Evolutionary conservation across 2,888 invertebrate species (phyloP), one percentile per base, ranked within the genome.

Genomic region (Tetragnatha montana): DNA sequence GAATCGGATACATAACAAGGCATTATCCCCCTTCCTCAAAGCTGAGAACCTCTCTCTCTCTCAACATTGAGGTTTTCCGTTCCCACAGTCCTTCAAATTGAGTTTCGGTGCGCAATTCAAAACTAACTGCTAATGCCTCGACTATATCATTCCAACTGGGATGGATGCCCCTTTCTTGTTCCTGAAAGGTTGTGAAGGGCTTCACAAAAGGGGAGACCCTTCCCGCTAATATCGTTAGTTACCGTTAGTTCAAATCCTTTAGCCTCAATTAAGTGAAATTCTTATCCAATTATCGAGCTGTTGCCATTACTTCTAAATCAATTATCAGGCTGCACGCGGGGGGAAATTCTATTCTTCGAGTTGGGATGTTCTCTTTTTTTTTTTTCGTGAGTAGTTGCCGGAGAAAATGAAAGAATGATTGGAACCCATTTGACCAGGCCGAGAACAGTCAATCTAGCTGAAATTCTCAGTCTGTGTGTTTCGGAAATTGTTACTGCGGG

Each of bases 221-320:
- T 50, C 71, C 22, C 49, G 70, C 83, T 88, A 88, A 83, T 79
- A 80, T 69, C 79, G 78, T 83, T 83, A 83, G 60, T 78, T 83
- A 50, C 78, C 82, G 47, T 83, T 83, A 68, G 88, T 88, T 88
- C 83, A 83, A 88, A 83, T 74, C 88, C 82, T 88, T 88, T 88
- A 83, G 79, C 68, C 78, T 83, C 79, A 79, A 88, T 88, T 88
- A 88, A 88, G 79, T 88, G 88, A 83, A 83, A 83, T 88, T 83
- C 83, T 88, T 83, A 88, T 88, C 82, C 83, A 79, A 88, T 88
- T 88, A 88, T 83, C 83, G 80, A 83, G 88, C 78, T 83, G 88
- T 80, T 88, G 88, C 88, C 83, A 88, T 80, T 83, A 79, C 74
- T 83, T 83, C 51, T 79, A 74, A 88, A 83, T 88, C 82, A 88